Base-by-base conservation (phyloP, 2,113 vertebrate genomes). In the Pipra filicauda region DNA sequence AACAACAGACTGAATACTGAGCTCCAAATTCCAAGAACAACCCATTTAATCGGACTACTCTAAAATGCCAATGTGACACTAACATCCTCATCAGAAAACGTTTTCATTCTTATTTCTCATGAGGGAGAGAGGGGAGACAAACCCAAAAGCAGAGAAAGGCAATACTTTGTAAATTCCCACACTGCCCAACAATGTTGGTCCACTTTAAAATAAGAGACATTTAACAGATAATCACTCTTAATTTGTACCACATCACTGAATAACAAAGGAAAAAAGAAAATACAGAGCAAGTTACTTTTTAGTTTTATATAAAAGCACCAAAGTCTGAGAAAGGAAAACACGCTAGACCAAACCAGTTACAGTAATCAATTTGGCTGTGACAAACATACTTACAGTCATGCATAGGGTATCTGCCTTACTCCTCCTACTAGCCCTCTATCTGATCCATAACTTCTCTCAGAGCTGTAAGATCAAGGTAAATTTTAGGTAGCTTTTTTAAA, bases 211-310 rank as follows among this genome's bases (percentile, higher is more conserved):
- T 44, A 85, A 41, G 37, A 59, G 30, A 37, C 79, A 58, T 33
- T 66, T 78, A 72, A 78, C 48, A 59, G 46, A 85, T 62, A 70
- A 79, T 91, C 12, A 6, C 69, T 88, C 85, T 88, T 93, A 55
- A 91, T 91, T 96, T 94, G 72, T 55, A 83, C 17, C 85, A 94
- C 79, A 86, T 52, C 76, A 33, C 11, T 86, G 85, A 83, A 55
- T 27, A 85, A 67, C 30, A 95, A 91, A 57, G 16, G 13, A 41
- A 41, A 80, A 66, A 19, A 81, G 26, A 85, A 94, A 92, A 65
- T 22, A 57, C 23, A 76, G 15, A 88, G 18, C 30, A 83, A 51
- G 43, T 80, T 73, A 73, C 43, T 83, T 77, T n/a, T 48, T 30
- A 62, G 51, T 71, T 80, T 90, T 61, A 54, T 13, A 58, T 57